Evolutionary conservation across 2,113 vertebrate genomes (phyloP).

Genomic region (Sitta europaea): DNA sequence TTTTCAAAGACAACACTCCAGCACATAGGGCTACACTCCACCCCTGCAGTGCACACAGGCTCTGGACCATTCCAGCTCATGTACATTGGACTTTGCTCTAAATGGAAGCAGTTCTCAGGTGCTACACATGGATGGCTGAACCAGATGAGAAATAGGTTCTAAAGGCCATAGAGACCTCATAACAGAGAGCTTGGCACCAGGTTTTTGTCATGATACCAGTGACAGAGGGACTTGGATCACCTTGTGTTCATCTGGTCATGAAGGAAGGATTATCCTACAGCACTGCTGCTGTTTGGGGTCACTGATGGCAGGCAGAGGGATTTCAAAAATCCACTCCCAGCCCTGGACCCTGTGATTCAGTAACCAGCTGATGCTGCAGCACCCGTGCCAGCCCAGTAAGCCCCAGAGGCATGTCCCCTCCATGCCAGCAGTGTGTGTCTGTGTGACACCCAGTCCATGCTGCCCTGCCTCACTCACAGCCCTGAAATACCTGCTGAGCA

Average conservation of each 20-base stretch:
- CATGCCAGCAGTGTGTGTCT: neutral
- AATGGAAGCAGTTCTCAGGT: neutral
- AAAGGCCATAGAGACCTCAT: neutral
- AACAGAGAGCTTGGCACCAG: neutral
- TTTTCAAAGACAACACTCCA: too few species aligned
- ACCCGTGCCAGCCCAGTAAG: neutral
- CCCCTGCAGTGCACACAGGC: fast-evolving
- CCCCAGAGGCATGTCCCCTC: neutral
- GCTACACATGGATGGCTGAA: neutral
- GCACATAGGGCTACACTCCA: neutral
- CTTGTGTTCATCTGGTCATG: neutral
- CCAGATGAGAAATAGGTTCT: neutral
- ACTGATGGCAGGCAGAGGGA: neutral
- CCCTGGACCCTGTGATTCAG: neutral
- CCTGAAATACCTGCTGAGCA: conserved; percentile 31
- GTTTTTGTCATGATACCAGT: neutral
- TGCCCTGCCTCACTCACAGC: neutral
- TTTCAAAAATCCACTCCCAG: neutral
- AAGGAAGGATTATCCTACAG: neutral
- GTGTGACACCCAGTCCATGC: fast-evolving
- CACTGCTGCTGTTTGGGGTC: neutral
- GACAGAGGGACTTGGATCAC: neutral
- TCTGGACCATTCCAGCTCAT: neutral
- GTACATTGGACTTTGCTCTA: neutral
- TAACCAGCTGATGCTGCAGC: neutral